A percentile compares a stretch with the other conserved stretches of the same genome.
phyloP scores from a whole-genome alignment of 2,888 invertebrate species.

The Macrophya annulata region DNA sequence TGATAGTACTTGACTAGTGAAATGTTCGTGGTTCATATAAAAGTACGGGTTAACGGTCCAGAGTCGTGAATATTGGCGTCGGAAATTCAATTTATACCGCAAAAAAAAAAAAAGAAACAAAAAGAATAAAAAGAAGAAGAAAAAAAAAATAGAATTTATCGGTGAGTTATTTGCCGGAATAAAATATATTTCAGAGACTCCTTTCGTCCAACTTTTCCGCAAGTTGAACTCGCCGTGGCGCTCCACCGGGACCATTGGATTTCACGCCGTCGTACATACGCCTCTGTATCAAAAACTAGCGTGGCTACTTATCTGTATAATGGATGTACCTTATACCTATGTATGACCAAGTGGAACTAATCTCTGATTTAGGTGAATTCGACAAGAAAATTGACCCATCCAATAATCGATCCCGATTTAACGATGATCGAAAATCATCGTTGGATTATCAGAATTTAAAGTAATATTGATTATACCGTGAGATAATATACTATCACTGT shows the following conservation, averaged over 20 bases:
- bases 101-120: not conserved
- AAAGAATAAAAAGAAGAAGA: too few relatives aligned
- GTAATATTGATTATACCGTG: not conserved
- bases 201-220: not conserved
- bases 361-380: conserved; percentile 4
- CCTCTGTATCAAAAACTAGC: conserved; percentile 5
- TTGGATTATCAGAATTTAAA: not conserved
- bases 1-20: not conserved
- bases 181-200: conserved; percentile 28
- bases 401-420: not conserved
- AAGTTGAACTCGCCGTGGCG: not conserved
- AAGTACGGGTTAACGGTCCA: not conserved
- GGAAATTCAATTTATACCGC: conserved; percentile 36
- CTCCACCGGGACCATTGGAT: conserved; percentile 37
- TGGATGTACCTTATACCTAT: conserved; percentile 21
- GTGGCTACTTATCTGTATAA: conserved; percentile 13
- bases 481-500: not conserved
- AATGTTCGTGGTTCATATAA: not conserved
- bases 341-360: conserved; percentile 6
- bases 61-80: conserved; percentile 36
- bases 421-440: not conserved
- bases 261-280: conserved; percentile 33
- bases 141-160: not conserved
- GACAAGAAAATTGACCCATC: conserved; percentile 28
- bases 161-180: conserved; percentile 36